A percentile compares a stretch with the other conserved stretches of the same genome.
phyloP scores from a whole-genome alignment of 2,113 vertebrate genomes.

The Clarias gariepinus region DNA sequence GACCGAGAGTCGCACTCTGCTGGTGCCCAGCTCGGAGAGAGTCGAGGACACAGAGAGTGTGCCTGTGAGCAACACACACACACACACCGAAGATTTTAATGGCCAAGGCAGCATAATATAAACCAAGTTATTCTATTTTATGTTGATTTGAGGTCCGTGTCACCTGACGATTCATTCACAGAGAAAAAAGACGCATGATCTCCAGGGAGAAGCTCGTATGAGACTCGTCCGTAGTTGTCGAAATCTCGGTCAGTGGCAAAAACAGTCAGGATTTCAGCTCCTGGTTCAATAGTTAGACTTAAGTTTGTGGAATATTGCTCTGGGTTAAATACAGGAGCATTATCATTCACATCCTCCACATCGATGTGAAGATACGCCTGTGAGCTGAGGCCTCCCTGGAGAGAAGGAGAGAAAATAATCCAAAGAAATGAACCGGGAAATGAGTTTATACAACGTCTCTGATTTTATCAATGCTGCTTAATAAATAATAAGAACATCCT shows the following conservation, averaged over 20 bases:
- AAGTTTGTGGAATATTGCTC: conserved; percentile 78
- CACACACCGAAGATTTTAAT: background rate
- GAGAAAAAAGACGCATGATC: conserved; percentile 80
- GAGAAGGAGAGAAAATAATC: conserved; percentile 37
- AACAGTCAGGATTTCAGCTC: conserved; percentile 81
- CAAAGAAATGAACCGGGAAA: background rate
- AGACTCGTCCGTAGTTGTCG: conserved; percentile 76
- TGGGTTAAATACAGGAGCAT: conserved; percentile 84
- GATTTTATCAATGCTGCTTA: background rate
- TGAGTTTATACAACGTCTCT: background rate
- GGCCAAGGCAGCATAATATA: background rate
- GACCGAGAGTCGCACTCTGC: conserved; percentile 72
- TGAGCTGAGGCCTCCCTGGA: conserved; percentile 87
- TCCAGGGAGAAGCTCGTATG: conserved; percentile 77
- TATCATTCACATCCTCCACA: conserved; percentile 89
- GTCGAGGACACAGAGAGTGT: conserved; percentile 79
- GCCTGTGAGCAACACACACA: conserved; percentile 66
- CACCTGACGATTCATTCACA: conserved; percentile 85
- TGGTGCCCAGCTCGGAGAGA: conserved; percentile 73
- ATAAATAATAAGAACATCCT: background rate
- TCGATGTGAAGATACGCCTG: conserved; percentile 88
- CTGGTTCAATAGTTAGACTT: conserved; percentile 79
- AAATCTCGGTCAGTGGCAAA: conserved; percentile 85
- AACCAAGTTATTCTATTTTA: background rate
- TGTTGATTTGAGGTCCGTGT: background rate